phyloP scores from a whole-genome alignment of 1,140 invertebrate genomes.

The Phocides pigmalion region DNA sequence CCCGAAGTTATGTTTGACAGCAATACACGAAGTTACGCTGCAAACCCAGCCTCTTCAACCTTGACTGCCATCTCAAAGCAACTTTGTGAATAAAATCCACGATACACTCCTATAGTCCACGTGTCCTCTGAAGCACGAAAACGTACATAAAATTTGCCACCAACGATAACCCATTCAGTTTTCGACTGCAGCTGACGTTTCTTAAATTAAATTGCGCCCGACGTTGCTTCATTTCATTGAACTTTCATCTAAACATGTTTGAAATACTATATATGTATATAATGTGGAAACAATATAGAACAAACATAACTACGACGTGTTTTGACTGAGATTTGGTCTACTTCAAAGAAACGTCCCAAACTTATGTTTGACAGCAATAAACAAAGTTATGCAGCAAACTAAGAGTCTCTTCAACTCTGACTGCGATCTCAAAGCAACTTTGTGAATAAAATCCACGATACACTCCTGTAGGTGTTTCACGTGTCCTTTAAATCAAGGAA shows the following conservation, averaged over 20 bases:
- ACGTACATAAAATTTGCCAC: no score
- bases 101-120: not conserved
- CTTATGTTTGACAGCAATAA: conserved; percentile 60
- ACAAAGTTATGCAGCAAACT: conserved; percentile 53
- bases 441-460: conserved; percentile 6
- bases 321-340: no score
- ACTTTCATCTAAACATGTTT: no score
- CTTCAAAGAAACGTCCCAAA: no score
- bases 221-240: no score
- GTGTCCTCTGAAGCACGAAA: not conserved
- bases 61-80: conserved; percentile 60
- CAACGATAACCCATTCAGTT: no score
- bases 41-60: conserved; percentile 51
- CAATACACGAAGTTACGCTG: not conserved
- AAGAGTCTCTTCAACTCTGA: conserved; percentile 58
- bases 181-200: no score
- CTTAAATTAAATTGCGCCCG: no score
- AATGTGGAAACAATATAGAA: no score
- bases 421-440: conserved; percentile 57
- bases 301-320: no score
- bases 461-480: not conserved
- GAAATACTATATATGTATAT: no score
- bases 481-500: not conserved
- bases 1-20: conserved; percentile 44
- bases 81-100: conserved; percentile 26